Base-by-base conservation (phyloP, 2,797 vertebrate species). In the Eulemur mongoz region DNA sequence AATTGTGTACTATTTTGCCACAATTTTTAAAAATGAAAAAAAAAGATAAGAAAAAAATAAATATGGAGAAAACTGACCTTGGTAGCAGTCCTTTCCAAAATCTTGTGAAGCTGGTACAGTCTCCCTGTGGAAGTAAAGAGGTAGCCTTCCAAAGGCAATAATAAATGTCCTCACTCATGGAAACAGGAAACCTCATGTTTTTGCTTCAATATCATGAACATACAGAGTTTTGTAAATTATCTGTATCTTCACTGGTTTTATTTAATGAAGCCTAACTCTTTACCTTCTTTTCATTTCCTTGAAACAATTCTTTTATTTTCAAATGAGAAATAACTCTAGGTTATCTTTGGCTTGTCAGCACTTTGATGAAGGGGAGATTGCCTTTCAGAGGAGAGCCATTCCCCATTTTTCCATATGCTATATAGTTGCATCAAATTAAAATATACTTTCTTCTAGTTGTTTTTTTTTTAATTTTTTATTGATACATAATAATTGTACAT, bases 301-400 rank as follows among this genome's bases (percentile, higher is more conserved):
- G 11, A 92, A 23, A 92, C 12, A 52, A 65, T 78, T 82, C 13
- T 80, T 91, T 70, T 43, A 84, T 72, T 96, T 93, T 78, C 35
- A 52, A 79, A 76, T 54, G 32, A 63, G 14, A 50, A 89, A 20
- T 11, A 75, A 48, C 17, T 35, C 3, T 69, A 80, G 73, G 23
- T 89, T 84, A 59, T 65, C 25, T 86, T 67, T 22, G 40, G 18
- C 22, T 40, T 59, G 30, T 73, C 35, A 89, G 54, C 11, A 13
- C 1, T 65, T n/a, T 89, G 61, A 86, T 54, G 67, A 70, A 30
- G 48, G 9, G 30, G 59, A 85, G n/a, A 59, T 27, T 89, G 25
- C 15, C 35, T 83, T 72, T 92, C 45, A 30, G 2, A 15, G 70
- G 17, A 76, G 50, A 70, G n/a, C 5, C 13, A 23, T 32, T 89